Conservation (phyloP, 2,113 vertebrate genomes). For the Carassius carassius region DNA sequence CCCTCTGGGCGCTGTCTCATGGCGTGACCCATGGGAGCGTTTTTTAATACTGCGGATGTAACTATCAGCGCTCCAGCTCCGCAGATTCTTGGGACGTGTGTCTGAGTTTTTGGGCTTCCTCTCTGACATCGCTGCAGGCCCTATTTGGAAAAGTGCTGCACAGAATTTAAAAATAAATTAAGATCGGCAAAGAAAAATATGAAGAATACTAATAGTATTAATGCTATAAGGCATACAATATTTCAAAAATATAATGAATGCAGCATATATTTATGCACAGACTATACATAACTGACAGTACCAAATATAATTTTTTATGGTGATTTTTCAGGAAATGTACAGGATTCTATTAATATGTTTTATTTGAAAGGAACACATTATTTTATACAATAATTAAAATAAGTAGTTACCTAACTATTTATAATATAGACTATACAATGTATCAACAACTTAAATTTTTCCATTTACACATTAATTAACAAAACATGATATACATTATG, state of each 20-base stretch:
- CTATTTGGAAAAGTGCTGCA: slow-evolving; percentile 47
- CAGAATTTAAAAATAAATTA: slow-evolving; percentile 21
- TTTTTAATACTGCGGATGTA: slow-evolving; percentile 92
- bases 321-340: not conserved
- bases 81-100: slow-evolving; percentile 86
- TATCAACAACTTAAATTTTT: not conserved
- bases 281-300: not conserved
- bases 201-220: not conserved
- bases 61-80: slow-evolving; percentile 92
- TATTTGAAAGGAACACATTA: not conserved
- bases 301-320: not conserved
- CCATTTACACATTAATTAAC: not conserved
- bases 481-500: not conserved
- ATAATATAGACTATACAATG: not conserved
- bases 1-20: slow-evolving; percentile 64
- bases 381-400: not conserved
- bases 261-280: not conserved
- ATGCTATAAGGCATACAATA: not conserved
- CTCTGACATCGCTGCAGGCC: slow-evolving; percentile 73
- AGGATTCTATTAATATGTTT: not conserved
- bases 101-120: slow-evolving; percentile 77
- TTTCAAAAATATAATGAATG: not conserved
- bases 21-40: slow-evolving; percentile 82
- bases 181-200: not conserved
- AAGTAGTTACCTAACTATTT: too few species aligned